Conservation (phyloP, 2,797 vertebrate genomes). For the Monodelphis domestica region DNA sequence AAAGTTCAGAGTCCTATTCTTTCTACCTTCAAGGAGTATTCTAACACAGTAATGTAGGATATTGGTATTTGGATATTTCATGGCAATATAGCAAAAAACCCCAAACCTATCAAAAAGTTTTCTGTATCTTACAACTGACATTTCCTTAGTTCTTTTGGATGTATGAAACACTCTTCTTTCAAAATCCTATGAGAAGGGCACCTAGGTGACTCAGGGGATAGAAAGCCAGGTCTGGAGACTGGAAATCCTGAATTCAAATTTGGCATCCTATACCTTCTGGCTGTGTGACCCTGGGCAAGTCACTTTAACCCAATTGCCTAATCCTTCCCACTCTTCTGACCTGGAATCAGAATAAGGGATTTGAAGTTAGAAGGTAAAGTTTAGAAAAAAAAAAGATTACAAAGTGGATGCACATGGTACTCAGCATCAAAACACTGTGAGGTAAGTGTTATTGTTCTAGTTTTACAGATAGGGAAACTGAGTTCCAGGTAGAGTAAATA, state of each 20-base stretch:
- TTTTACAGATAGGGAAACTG: neutral
- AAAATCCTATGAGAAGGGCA: too few relatives aligned
- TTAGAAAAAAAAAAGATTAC: too few relatives aligned
- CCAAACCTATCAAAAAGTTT: neutral
- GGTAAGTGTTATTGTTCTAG: neutral
- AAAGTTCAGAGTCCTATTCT: neutral
- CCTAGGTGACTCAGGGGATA: too few relatives aligned
- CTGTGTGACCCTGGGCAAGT: too few relatives aligned
- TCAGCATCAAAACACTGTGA: neutral
- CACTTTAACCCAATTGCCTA: too few relatives aligned
- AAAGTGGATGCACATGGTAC: too few relatives aligned
- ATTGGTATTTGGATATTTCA: neutral
- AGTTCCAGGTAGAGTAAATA: neutral
- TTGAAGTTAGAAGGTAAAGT: too few relatives aligned
- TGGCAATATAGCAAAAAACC: neutral
- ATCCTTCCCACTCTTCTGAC: too few relatives aligned
- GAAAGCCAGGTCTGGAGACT: too few relatives aligned
- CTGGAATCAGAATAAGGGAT: too few relatives aligned
- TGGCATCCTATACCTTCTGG: too few relatives aligned
- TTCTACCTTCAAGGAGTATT: neutral
- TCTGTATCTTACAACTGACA: neutral
- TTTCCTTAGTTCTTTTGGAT: neutral
- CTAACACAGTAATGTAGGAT: neutral
- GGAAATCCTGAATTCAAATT: too few relatives aligned
- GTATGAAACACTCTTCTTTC: neutral